A percentile compares a stretch with the other conserved stretches of the same genome.
Evolutionary conservation across 2,888 invertebrate species (phyloP).

Genomic region (Incurvaria masculella): DNA sequence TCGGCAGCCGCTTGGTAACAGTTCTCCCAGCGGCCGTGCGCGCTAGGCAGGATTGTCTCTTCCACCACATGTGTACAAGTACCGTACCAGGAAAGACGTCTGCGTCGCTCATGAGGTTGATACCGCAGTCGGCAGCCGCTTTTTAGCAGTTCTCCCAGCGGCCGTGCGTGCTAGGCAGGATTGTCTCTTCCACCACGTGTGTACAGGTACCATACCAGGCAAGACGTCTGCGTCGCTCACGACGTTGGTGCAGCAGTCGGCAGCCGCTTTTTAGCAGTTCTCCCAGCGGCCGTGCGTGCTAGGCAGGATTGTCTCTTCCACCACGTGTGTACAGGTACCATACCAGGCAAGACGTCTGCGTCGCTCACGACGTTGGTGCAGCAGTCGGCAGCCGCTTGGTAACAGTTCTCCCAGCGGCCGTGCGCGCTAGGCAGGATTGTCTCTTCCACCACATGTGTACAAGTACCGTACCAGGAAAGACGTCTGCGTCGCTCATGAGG

Average conservation of each 20-base stretch:
- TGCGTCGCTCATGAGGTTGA: too few relatives aligned
- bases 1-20: constrained; percentile 39
- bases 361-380: constrained; percentile 35
- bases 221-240: constrained; percentile 21
- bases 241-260: constrained; percentile 38
- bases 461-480: too few relatives aligned
- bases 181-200: too few relatives aligned
- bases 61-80: too few relatives aligned
- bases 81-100: too few relatives aligned
- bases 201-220: background rate
- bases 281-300: constrained; percentile 40
- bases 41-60: constrained; percentile 26
- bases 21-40: constrained; percentile 40
- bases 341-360: background rate
- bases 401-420: constrained; percentile 44
- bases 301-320: constrained; percentile 28
- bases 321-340: too few relatives aligned
- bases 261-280: constrained; percentile 37
- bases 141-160: too few relatives aligned
- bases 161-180: too few relatives aligned
- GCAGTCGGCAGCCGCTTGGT: constrained; percentile 37
- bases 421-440: constrained; percentile 29
- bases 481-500: too few relatives aligned
- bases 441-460: constrained; percentile 28
- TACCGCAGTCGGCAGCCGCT: too few relatives aligned